These are phyloP conservation scores for Gallinago paraguaiae DNA, from an alignment of 2,113 vertebrate genomes.

Conservation along the genomic window DNA sequence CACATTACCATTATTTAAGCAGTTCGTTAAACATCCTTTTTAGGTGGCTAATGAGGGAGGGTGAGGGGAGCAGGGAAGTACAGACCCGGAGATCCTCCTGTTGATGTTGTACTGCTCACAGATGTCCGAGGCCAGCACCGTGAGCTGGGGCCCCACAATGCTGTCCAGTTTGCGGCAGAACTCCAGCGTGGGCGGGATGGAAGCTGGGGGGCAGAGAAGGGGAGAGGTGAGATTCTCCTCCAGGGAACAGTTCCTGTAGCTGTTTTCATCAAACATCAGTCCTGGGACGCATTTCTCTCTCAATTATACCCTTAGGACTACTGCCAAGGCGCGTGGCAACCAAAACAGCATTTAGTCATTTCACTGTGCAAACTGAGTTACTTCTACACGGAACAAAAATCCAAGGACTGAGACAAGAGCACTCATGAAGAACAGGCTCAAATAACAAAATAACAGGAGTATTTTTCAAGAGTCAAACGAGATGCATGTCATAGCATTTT, in stretches of 20 bases:
- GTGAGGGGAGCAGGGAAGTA: slow-evolving; percentile 23
- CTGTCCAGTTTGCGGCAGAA: slow-evolving; percentile 93
- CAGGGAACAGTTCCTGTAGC: not conserved
- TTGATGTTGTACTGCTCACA: slow-evolving; percentile 98
- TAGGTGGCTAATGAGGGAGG: not conserved
- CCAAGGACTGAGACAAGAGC: not conserved
- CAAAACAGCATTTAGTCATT: not conserved
- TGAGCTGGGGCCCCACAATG: slow-evolving; percentile 96
- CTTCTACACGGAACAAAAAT: not conserved
- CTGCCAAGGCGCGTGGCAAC: not conserved
- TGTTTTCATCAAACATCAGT: not conserved
- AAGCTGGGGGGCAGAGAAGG: slow-evolving; percentile 72
- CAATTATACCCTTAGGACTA: not conserved
- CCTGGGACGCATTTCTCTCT: not conserved
- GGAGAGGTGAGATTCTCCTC: not conserved
- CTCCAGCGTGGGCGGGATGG: slow-evolving; percentile 86
- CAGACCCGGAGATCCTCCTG: slow-evolving; percentile 92
- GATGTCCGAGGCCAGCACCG: slow-evolving; percentile 93
- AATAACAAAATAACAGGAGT: not conserved
- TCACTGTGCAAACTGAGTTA: not conserved
- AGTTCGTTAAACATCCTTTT: not conserved
- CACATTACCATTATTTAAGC: not conserved
- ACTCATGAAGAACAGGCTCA: not conserved
- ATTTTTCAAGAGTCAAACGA: not conserved
- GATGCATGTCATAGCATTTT: not conserved